phyloP scores from a whole-genome alignment of 2,113 vertebrate genomes.

The Scalopus aquaticus region DNA sequence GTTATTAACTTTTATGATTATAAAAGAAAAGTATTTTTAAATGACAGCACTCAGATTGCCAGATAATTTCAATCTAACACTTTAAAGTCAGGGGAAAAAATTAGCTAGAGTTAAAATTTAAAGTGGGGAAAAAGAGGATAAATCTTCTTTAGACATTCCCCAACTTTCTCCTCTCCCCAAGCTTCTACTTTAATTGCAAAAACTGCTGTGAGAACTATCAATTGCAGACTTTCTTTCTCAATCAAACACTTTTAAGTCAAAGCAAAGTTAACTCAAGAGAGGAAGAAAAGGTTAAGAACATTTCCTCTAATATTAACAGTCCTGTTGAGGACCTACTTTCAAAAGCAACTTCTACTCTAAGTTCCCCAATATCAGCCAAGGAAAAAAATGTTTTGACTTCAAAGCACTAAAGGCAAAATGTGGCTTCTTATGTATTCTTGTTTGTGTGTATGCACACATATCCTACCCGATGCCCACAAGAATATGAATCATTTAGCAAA shows the following conservation, averaged over 20 bases:
- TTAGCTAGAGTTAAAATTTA: slow-evolving; percentile 23
- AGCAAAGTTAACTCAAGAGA: slow-evolving; percentile 47
- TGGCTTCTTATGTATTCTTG: not conserved
- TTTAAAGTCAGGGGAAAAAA: slow-evolving; percentile 34
- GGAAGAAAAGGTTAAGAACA: not conserved
- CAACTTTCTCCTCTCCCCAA: slow-evolving; percentile 41
- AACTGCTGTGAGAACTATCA: slow-evolving; percentile 65
- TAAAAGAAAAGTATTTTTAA: slow-evolving; percentile 31
- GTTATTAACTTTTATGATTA: not conserved
- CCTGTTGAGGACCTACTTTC: slow-evolving; percentile 43
- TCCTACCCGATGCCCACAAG: not conserved
- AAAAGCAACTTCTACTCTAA: slow-evolving; percentile 34
- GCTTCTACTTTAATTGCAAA: slow-evolving; percentile 67
- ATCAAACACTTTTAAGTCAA: slow-evolving; percentile 55
- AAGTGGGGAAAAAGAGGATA: not conserved
- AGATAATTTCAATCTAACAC: slow-evolving; percentile 16
- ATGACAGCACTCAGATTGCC: not conserved
- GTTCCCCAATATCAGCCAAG: not conserved
- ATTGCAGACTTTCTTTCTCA: slow-evolving; percentile 56
- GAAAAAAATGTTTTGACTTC: not conserved
- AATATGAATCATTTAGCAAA: not conserved
- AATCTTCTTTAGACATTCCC: not conserved
- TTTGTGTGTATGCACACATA: not conserved
- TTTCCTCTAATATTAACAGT: slow-evolving; percentile 53
- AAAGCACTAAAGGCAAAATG: not conserved